Base-by-base conservation (phyloP, 2,888 invertebrate genomes). In the Latrodectus elegans region DNA sequence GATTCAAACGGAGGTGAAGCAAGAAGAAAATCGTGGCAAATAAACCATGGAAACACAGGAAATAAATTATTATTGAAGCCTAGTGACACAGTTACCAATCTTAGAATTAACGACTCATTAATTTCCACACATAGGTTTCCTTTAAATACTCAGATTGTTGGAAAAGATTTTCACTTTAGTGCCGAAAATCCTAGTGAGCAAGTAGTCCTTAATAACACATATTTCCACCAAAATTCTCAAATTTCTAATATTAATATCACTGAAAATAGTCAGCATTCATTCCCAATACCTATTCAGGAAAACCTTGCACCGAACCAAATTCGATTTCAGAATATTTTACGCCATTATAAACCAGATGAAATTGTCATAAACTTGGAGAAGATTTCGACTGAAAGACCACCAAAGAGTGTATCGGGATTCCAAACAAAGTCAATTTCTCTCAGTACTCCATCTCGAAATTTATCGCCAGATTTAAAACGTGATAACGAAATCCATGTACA, bases 301-400 rank as follows among this genome's bases (percentile, higher is more conserved):
- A 70, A 60, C 6, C 22, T 60, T 4, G 9, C 64, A 22, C 74
- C 64, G 12, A 76, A 49, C 3, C 53, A 78, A 60, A 38, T 70
- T 17, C 65, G 77, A 14, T 75, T 82, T 17, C 82, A 81, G 22
- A 73, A 77, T 55, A 67, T 60, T 8, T 38, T 87, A 8, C 65
- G 74, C 3, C 38, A 65, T 14, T 84, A 79, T 70, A 88, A 77
- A 26, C 88, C 88, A 15, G 88, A 88, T 22, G 67, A 88, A 72
- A 88, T 88, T 17, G 55, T 88, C 12, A 88, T 88, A 26, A 75
- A 84, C 38, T 17, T 88, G 12, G 88, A 60, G 65, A 79, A 65
- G 10, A 51, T 82, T 15, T 75, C 88, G 0, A 88, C 84, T 6
- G 65, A 73, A 8, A 22, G 17, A 17, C 67, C 77, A 11, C 81